A percentile compares a stretch with the other conserved stretches of the same genome.
These are phyloP conservation scores for Knipowitschia caucasica DNA, from an alignment of 2,797 vertebrate genomes.

Conservation along the genomic window DNA sequence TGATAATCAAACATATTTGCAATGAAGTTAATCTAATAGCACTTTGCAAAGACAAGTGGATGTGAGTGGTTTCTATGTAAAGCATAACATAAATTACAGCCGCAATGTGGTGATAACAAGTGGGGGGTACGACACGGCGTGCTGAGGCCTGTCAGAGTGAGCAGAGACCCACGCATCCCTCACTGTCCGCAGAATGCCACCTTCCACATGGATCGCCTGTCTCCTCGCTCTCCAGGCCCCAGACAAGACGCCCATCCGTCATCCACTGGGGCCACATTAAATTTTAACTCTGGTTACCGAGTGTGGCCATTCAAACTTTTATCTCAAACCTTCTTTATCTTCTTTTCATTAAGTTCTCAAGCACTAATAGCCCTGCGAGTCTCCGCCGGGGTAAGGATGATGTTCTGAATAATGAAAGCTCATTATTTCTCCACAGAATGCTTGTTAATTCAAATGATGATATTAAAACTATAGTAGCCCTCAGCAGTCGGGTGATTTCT, in stretches of 20 bases:
- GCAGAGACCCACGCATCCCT: constrained; percentile 51
- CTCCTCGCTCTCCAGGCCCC: constrained; percentile 63
- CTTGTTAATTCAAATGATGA: constrained; percentile 99
- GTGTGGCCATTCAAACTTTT: constrained; percentile 99
- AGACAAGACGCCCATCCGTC: constrained; percentile 86
- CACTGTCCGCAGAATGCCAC: constrained; percentile 61
- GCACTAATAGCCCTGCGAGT: constrained; percentile 98
- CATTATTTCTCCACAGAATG: constrained; percentile 99
- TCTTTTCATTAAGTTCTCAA: constrained; percentile 99
- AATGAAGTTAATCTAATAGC: constrained; percentile 42
- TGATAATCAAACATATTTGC: constrained; percentile 52
- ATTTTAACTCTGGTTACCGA: constrained; percentile 99
- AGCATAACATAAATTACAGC: constrained; percentile 23
- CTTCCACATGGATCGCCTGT: constrained; percentile 63
- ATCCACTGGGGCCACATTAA: constrained; percentile 87
- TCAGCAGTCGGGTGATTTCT: constrained; percentile 99
- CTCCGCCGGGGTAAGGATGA: constrained; percentile 98
- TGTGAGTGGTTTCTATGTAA: constrained; percentile 24
- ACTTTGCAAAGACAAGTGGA: constrained; percentile 19
- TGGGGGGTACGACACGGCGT: constrained; percentile 25
- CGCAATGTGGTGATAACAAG: constrained; percentile 2
- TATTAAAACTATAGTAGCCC: constrained; percentile 99
- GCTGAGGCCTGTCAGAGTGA: constrained; percentile 40
- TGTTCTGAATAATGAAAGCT: constrained; percentile 99
- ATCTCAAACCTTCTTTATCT: constrained; percentile 99